Evolutionary conservation across 2,113 vertebrate species (phyloP), one percentile per base, ranked within the genome.

Genomic region (Neogobius melanostomus): DNA sequence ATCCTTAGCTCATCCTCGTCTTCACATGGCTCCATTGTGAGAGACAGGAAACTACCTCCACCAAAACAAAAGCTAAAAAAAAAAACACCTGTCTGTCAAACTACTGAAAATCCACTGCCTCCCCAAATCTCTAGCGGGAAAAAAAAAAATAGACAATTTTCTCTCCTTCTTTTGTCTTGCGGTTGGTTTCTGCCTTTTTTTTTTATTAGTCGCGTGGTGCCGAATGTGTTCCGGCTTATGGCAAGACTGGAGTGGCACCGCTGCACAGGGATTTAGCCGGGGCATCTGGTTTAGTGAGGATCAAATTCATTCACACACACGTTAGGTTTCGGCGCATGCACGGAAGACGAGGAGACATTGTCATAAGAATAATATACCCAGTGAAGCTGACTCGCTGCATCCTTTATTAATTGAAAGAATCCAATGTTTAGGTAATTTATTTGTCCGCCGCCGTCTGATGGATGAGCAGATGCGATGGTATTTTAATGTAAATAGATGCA

Each of bases 21-120:
- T 9, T 92, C 86, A 46, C 87, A 91, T 51, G 86, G 8, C 7
- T 94, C 93, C 93, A 95, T 94, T 71, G 79, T 85, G 71, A 77
- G 44, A 7, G 17, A 72, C 62, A 60, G 70, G 83, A 80, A 66
- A 84, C 17, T 21, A 21, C 82, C 80, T 69, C 78, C 76, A 15
- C 82, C 68, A 50, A 79, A 80, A 62, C 21, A 67, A 71, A 77
- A 76, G 52, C 67, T 83, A 69, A 71, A 69, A 81, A 74, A 6
- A 72, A 21, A 36, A 36, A 36, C 28, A 36, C 28, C 28, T 5
- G 69, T 71, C 75, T 71, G 70, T 81, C 69, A 57, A 36, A 9
- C 68, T 66, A 72, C 66, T 51, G 69, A 71, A 76, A 82, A 76
- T 73, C 81, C 16, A 73, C 75, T 75, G 80, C 81, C 71, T 81